Evolutionary conservation across 2,888 invertebrate genomes (phyloP).

Genomic region (Catocala nupta): DNA sequence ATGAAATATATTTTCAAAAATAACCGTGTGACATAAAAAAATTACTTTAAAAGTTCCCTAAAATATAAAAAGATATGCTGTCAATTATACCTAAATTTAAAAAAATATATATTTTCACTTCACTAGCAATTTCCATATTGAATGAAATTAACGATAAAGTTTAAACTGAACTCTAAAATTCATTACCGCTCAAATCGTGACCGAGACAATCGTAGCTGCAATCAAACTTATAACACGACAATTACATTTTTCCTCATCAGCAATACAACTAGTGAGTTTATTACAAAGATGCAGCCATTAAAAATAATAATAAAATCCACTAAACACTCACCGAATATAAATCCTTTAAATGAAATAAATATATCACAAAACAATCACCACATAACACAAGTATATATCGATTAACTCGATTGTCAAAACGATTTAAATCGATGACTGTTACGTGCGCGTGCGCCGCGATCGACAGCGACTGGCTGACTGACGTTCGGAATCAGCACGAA

Average conservation of each 20-base stretch:
- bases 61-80: too few relatives aligned
- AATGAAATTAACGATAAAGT: too few relatives aligned
- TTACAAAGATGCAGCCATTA: background rate
- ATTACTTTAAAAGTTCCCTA: too few relatives aligned
- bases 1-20: too few relatives aligned
- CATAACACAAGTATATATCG: constrained; percentile 12
- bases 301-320: background rate
- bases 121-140: too few relatives aligned
- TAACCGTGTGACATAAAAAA: too few relatives aligned
- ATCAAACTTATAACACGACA: constrained; percentile 1
- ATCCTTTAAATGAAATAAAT: constrained; percentile 2
- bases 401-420: constrained; percentile 3
- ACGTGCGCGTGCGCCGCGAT: constrained; percentile 13
- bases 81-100: too few relatives aligned
- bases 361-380: constrained; percentile 19
- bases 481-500: constrained; percentile 5
- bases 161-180: too few relatives aligned
- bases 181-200: background rate
- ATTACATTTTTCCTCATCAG: constrained; percentile 4
- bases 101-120: too few relatives aligned
- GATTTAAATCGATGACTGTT: constrained; percentile 1
- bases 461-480: constrained; percentile 15
- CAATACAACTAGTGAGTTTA: background rate
- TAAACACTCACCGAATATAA: constrained; percentile 9
- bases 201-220: background rate